Conservation (phyloP, 1,140 invertebrate genomes). For the Ptiloglossa arizonensis region DNA sequence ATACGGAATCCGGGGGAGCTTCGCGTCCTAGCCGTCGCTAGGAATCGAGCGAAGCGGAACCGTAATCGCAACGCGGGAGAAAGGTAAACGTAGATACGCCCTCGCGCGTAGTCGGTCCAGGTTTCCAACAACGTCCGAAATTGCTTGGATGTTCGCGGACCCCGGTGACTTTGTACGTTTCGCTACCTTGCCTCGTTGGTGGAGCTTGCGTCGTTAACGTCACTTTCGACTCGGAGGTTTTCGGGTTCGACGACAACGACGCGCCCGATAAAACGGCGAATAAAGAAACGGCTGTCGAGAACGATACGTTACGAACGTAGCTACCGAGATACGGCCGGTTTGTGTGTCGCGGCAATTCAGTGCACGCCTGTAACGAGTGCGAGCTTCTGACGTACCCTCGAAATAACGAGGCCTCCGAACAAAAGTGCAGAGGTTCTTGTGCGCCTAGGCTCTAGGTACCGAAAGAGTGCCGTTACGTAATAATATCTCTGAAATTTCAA, state of each 20-base stretch:
- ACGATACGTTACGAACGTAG: background rate
- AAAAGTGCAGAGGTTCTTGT: constrained; percentile 45
- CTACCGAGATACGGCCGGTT: background rate
- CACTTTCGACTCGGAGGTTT: no score
- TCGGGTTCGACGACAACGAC: no score
- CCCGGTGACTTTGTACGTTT: no score
- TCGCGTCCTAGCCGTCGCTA: no score
- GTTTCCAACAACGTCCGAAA: background rate
- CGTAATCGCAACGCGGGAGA: background rate
- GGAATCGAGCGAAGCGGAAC: background rate
- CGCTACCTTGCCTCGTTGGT: no score
- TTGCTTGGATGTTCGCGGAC: background rate
- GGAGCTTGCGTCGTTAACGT: no score
- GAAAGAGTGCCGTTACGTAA: constrained; percentile 55
- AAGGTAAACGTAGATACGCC: constrained; percentile 24
- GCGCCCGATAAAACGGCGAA: background rate
- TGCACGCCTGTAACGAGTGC: constrained; percentile 36
- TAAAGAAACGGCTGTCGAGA: background rate
- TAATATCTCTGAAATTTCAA: constrained; percentile 55
- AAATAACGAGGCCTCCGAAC: constrained; percentile 53
- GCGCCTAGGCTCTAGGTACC: background rate
- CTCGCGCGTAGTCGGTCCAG: constrained; percentile 8
- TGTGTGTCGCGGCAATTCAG: constrained; percentile 25
- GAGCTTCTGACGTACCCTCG: constrained; percentile 20
- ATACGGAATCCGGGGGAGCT: no score